Evolutionary conservation across 1,140 invertebrate species (phyloP).

Genomic region (Phthorimaea operculella): DNA sequence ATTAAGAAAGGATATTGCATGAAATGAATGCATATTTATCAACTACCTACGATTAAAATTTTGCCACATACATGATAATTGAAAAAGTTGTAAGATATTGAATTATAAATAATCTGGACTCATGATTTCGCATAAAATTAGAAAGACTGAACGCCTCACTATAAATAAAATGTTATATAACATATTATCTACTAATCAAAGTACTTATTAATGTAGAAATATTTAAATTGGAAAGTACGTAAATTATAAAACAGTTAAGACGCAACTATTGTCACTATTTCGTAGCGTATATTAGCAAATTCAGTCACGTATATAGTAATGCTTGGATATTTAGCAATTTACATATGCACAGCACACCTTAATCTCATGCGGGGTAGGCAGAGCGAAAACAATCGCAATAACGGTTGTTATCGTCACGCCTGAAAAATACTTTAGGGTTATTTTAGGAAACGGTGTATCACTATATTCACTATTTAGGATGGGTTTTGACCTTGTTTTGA

Average conservation of each 20-base stretch:
- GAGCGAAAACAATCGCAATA: no score
- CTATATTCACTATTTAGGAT: no score
- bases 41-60: not conserved
- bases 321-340: no score
- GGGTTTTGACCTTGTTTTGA: no score
- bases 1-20: no score
- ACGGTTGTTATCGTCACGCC: no score
- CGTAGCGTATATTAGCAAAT: not conserved
- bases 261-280: not conserved
- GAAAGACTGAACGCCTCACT: constrained; percentile 51
- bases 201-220: constrained; percentile 23
- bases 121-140: constrained; percentile 33
- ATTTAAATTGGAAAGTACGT: not conserved
- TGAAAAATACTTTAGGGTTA: no score
- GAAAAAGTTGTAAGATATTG: not conserved
- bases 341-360: no score
- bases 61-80: constrained; percentile 8
- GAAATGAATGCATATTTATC: not conserved
- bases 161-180: constrained; percentile 38
- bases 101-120: not conserved
- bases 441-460: no score
- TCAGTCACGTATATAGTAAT: not conserved
- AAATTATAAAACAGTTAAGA: not conserved
- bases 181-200: constrained; percentile 28
- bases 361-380: no score